Evolutionary conservation across 2,888 invertebrate genomes (phyloP), one percentile per base, ranked within the genome.

Genomic region (Heliconius erato): DNA sequence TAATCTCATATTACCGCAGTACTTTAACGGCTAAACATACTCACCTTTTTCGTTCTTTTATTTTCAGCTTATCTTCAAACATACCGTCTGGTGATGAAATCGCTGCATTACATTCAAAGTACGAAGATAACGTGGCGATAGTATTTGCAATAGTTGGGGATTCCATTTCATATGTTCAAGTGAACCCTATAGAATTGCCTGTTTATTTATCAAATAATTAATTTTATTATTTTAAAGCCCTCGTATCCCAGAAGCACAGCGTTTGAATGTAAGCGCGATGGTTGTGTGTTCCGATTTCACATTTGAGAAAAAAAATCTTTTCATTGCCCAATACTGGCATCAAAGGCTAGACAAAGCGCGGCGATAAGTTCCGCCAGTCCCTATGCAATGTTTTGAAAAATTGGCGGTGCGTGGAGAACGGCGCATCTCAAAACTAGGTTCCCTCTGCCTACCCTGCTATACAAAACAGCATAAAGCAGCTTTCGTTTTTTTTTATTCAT

Each of bases 71-170:
- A 87, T 88, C 89, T 1, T 88, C 90, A 1, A 83, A 71, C 0
- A 86, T 94, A 9, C 96, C 95, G 2, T 84, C 89, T 2, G 91
- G 90, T 1, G 86, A 84, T 2, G 92, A 94, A 19, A 85, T 96
- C 14, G 89, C 89, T 16, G 86, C 90, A 5, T 88, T 96, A 0
- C 89, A 92, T 72, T 86, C 91, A 0, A 90, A 90, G 79, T 92
- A 92, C 81, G 84, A 88, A 2, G 94, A 95, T 80, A 87, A 90
- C 9, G 92, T 95, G 5, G 87, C 91, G 1, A 91, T 94, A 26
- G 88, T 96, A 3, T 94, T 96, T 77, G 96, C 96, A 0, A 84
- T 96, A 6, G 95, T 96, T 5, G 91, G 93, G 0, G 92, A 91
- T 26, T 93, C 96, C 0, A 89, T 96, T 6, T 92, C 94, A 12